Conservation (phyloP, 2,888 invertebrate species). For the Mythimna vitellina region DNA sequence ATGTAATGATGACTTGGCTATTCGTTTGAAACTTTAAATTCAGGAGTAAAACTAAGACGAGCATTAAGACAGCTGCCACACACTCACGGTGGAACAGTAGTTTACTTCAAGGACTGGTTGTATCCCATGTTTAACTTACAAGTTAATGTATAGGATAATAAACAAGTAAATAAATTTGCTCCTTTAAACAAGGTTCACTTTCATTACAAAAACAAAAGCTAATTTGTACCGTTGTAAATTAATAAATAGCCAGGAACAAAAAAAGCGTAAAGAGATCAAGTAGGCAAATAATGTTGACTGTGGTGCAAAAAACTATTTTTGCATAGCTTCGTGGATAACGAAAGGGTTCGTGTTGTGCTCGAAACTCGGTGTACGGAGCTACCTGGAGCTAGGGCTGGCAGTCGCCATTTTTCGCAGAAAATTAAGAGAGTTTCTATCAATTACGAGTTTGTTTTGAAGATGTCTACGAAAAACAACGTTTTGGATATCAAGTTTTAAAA, state of each 20-base stretch:
- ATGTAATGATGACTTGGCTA: background rate
- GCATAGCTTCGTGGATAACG: slow-evolving; percentile 76
- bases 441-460: background rate
- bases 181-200: slow-evolving; percentile 19
- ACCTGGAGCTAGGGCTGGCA: slow-evolving; percentile 63
- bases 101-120: background rate
- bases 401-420: background rate
- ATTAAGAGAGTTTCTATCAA: background rate
- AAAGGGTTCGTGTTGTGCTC: slow-evolving; percentile 77
- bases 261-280: slow-evolving; percentile 61
- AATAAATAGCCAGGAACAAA: slow-evolving; percentile 50
- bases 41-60: background rate
- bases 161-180: background rate
- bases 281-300: slow-evolving; percentile 66
- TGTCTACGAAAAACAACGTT: background rate
- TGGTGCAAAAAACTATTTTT: slow-evolving; percentile 67
- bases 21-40: background rate
- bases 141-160: background rate
- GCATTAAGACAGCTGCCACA: background rate
- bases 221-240: slow-evolving; percentile 44
- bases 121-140: background rate
- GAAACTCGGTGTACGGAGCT: slow-evolving; percentile 71
- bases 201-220: slow-evolving; percentile 38
- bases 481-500: background rate
- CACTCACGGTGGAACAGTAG: background rate